Conservation (phyloP, 2,113 vertebrate genomes). For the Neotoma lepida region DNA sequence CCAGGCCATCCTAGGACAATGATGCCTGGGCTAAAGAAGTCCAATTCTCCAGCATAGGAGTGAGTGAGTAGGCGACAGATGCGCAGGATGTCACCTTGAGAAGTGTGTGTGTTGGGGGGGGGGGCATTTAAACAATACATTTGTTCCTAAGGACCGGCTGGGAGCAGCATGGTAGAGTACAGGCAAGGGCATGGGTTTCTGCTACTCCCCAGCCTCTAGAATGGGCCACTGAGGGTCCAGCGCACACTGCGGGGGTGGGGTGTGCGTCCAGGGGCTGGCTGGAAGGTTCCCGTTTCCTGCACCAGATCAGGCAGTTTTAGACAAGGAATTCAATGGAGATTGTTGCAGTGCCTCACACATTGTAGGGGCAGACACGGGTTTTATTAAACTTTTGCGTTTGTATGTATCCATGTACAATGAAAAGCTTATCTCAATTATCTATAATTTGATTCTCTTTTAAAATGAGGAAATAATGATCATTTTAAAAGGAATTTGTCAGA, state of each 20-base stretch:
- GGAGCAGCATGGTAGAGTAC: neutral
- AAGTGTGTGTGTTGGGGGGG: too few relatives aligned
- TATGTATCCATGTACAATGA: neutral
- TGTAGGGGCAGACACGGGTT: neutral
- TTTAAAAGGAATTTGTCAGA: slow-evolving; percentile 8
- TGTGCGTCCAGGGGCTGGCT: neutral
- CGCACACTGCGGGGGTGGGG: neutral
- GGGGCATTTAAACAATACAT: neutral
- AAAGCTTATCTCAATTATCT: neutral
- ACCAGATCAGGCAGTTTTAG: neutral
- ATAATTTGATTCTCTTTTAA: neutral
- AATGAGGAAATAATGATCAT: neutral
- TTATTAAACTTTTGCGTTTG: neutral
- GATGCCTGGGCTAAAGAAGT: neutral
- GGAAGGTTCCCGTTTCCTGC: neutral
- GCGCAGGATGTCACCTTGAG: neutral
- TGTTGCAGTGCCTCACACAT: neutral
- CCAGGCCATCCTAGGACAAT: neutral
- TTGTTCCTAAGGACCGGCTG: neutral
- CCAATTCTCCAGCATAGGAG: neutral
- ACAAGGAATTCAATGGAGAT: neutral
- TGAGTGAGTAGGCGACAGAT: neutral
- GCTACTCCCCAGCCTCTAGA: neutral
- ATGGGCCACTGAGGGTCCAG: neutral
- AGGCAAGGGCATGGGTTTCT: neutral